Evolutionary conservation across 2,888 invertebrate genomes (phyloP), one percentile per base, ranked within the genome.

Genomic region (Philhelius pedissequus): DNA sequence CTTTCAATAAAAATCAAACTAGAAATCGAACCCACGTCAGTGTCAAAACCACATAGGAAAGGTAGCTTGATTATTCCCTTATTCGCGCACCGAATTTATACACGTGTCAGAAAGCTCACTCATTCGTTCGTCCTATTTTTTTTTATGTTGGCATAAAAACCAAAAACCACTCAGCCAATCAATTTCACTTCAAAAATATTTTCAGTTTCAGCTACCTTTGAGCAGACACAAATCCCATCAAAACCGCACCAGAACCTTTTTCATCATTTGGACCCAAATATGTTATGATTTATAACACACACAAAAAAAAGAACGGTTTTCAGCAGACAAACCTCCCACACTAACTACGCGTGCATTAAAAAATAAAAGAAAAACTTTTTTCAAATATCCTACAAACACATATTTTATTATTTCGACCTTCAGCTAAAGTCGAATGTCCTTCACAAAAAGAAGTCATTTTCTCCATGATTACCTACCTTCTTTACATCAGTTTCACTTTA

Each of bases 391-490:
- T 50, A 66, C 73, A 82, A 68, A 77, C 68, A 68, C 38, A 68
- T 66, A 50, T 76, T 60, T 82, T 66, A 82, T 71, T 76, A 66
- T 48, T 54, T 62, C 60, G 73, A 82, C 73, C 82, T 82, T 77
- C 68, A 82, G 22, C 68, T 48, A 64, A 20, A 22, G n/a, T n/a
- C 54, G 45, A 71, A 77, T 54, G 73, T 73, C 82, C 68, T 77
- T 82, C 71, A 66, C 32, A 70, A 18, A 25, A 73, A 82, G 73
- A 82, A 82, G 77, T 73, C 68, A 82, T 82, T 77, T 82, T 82
- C 77, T 54, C 40, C 82, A 54, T 82, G 77, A 77, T 82, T 82
- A 77, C 77, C 77, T 82, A 77, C 77, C 77, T 77, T 54, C 62
- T 18, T 64, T 30, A 22, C 40, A 45, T 69, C 60, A 25, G 40